Percentiles rank a stretch among this genome's conserved stretches.
Conservation (phyloP, 2,113 vertebrate species). For the Chascanopsetta lugubris region DNA sequence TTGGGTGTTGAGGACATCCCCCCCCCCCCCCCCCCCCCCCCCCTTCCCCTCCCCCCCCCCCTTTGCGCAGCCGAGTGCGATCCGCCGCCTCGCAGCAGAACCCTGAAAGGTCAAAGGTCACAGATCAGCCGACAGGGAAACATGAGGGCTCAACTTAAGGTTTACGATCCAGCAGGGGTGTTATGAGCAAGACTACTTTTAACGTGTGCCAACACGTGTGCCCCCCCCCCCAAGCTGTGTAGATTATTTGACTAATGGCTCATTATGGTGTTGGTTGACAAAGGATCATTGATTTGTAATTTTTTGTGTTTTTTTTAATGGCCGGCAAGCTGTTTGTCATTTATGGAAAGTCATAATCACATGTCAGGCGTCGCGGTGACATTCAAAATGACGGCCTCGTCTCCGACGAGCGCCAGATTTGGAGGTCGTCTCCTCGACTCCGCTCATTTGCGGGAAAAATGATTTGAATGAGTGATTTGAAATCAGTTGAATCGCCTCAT, state of each 20-base stretch:
- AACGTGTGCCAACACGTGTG: slow-evolving; percentile 19
- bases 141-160: background rate
- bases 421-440: background rate
- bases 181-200: slow-evolving; percentile 5
- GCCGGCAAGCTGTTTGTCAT: slow-evolving; percentile 13
- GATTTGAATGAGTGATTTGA: background rate
- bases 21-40: too few species aligned
- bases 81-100: too few species aligned
- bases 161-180: slow-evolving; percentile 7
- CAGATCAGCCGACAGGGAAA: too few species aligned
- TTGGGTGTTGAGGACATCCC: background rate
- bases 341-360: slow-evolving; percentile 25
- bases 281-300: slow-evolving; percentile 22
- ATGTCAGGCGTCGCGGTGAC: slow-evolving; percentile 12
- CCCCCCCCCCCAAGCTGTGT: background rate
- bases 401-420: background rate
- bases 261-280: slow-evolving; percentile 35
- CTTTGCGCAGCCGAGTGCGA: background rate
- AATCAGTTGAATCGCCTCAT: background rate
- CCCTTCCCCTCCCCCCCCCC: too few species aligned
- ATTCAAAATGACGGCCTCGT: slow-evolving; percentile 10
- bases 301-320: slow-evolving; percentile 22
- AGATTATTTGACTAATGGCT: slow-evolving; percentile 35
- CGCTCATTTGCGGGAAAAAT: background rate
- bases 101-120: too few species aligned